Evolutionary conservation across 2,888 invertebrate genomes (phyloP).

Genomic region (Metellina segmentata): DNA sequence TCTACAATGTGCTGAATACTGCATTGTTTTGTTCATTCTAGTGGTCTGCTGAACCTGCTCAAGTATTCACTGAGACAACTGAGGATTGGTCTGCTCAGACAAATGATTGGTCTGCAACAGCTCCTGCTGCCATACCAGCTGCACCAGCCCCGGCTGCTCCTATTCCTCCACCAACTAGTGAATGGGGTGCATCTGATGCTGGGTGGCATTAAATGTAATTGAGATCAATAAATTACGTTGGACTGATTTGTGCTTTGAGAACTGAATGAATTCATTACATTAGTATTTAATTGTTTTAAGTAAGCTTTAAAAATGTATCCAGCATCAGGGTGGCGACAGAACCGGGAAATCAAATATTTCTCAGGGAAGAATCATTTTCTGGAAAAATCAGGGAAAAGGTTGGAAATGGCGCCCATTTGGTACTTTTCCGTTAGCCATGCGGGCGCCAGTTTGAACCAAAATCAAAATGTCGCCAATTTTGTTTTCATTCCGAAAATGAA

Average conservation of each 20-base stretch:
- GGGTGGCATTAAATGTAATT: slow-evolving; percentile 53
- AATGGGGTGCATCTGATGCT: slow-evolving; percentile 67
- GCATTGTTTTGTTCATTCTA: not conserved
- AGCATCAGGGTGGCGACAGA: too few relatives aligned
- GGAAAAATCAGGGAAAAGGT: too few relatives aligned
- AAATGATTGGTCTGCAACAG: slow-evolving; percentile 55
- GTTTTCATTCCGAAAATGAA: too few relatives aligned
- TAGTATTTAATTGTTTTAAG: too few relatives aligned
- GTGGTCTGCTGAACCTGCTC: slow-evolving; percentile 75
- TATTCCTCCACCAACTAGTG: slow-evolving; percentile 46
- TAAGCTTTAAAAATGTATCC: too few relatives aligned
- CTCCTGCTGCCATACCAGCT: slow-evolving; percentile 31
- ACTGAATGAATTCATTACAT: too few relatives aligned
- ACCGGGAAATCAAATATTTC: too few relatives aligned
- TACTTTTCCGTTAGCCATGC: too few relatives aligned
- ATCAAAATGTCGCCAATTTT: too few relatives aligned
- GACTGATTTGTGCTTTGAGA: not conserved
- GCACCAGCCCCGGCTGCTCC: slow-evolving; percentile 20
- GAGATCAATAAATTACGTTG: not conserved
- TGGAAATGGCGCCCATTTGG: too few relatives aligned
- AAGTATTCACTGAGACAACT: slow-evolving; percentile 32
- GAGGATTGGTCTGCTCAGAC: slow-evolving; percentile 69
- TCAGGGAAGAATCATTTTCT: too few relatives aligned
- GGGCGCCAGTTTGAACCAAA: too few relatives aligned
- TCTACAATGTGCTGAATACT: not conserved